Evolutionary conservation across 2,888 invertebrate genomes (phyloP).

Genomic region (Sthenelais limicola): DNA sequence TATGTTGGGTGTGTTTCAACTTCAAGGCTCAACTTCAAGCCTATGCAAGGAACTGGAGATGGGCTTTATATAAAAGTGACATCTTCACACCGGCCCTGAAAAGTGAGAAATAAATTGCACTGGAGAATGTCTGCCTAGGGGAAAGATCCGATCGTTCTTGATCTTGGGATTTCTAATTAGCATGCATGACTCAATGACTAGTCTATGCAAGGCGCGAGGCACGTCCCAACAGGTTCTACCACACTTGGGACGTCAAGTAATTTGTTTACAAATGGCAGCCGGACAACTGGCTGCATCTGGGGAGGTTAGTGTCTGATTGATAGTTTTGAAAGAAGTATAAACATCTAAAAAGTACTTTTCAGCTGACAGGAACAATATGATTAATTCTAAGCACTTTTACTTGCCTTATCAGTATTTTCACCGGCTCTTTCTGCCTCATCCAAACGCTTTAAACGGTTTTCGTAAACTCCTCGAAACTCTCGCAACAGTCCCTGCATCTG

Average conservation of each 20-base stretch:
- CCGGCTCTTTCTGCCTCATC: constrained; percentile 65
- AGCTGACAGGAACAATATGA: not conserved
- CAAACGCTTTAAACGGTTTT: constrained; percentile 61
- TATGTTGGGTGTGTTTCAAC: too few species aligned
- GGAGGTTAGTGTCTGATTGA: not conserved
- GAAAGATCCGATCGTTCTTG: too few species aligned
- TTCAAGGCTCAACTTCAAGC: too few species aligned
- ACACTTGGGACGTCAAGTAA: not conserved
- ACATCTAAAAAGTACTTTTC: not conserved
- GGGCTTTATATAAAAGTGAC: too few species aligned
- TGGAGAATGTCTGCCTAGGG: too few species aligned
- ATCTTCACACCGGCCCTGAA: too few species aligned
- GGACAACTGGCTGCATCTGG: not conserved
- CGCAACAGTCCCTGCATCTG: constrained; percentile 68
- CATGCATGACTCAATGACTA: too few species aligned
- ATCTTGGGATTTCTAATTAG: too few species aligned
- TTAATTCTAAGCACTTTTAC: too few species aligned
- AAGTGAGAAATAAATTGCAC: too few species aligned
- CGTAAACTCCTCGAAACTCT: constrained; percentile 68
- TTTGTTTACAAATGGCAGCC: constrained; percentile 30
- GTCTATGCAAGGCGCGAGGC: constrained; percentile 1
- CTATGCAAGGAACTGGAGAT: too few species aligned
- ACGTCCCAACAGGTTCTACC: constrained; percentile 1
- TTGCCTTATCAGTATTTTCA: constrained; percentile 65
- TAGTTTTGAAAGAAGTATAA: not conserved